Percentiles rank a stretch among this genome's conserved stretches.
phyloP scores from a whole-genome alignment of 2,797 vertebrate species.

The Champsocephalus gunnari region DNA sequence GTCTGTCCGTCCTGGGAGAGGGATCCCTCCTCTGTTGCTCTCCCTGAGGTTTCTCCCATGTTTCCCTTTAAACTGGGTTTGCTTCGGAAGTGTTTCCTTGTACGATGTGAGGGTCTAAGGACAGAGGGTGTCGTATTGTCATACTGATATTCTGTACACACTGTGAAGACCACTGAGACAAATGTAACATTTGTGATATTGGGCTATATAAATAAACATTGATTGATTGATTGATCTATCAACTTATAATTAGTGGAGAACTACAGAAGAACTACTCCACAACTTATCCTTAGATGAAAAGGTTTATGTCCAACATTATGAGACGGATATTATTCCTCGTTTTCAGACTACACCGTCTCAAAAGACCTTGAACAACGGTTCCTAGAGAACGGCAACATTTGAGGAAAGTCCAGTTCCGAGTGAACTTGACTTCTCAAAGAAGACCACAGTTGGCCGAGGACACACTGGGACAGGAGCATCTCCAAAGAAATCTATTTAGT shows the following conservation, averaged over 20 bases:
- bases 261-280: slow-evolving; percentile 2
- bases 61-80: no score
- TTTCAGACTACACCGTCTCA: background rate
- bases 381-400: background rate
- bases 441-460: background rate
- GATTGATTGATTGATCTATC: no score
- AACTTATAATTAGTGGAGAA: slow-evolving; percentile 33
- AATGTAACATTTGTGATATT: no score
- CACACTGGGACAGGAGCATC: background rate
- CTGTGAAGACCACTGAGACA: no score
- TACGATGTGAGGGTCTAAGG: no score
- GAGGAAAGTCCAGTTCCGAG: background rate
- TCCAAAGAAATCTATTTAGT: slow-evolving; percentile 23
- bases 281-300: slow-evolving; percentile 6
- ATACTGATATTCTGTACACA: no score
- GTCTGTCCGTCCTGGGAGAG: no score
- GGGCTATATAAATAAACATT: no score
- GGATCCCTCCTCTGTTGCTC: no score
- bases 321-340: background rate
- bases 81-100: no score
- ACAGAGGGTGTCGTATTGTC: no score
- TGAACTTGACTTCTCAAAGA: background rate
- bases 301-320: background rate
- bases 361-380: background rate
- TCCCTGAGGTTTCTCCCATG: no score